Base-by-base conservation (phyloP, 1,140 invertebrate genomes). In the Linepithema humile region DNA sequence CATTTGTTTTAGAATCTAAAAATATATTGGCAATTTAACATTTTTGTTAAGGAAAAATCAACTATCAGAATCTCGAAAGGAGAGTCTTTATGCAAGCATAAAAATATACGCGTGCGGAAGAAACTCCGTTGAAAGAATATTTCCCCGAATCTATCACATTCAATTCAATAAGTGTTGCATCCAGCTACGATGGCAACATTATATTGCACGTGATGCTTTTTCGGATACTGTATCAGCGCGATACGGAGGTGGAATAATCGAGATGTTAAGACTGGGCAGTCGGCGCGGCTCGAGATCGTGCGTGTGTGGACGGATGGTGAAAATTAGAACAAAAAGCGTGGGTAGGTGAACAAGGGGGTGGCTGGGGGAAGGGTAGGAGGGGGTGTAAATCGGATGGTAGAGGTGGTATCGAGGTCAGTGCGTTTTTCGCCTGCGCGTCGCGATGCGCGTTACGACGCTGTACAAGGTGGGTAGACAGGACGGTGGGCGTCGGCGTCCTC, bases 371-470 rank as follows among this genome's bases (percentile, higher is more conserved):
- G 74, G 62, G 75, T 77, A 78, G 82, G 86, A 26, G 45, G 64
- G 80, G 60, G 77, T 40, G 74, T 69, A 86, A 75, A 77, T 86
- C 89, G 88, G 85, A 85, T 83, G 86, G 86, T 88, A 85, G 89
- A 70, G 80, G 83, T 89, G 74, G 91, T 94, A 93, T 94, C 91
- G 93, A 93, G 93, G 93, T 94, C 93, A 93, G 93, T 88, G 91
- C 91, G 92, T 94, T 94, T 94, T 94, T 94, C 93, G 92, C 92
- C 92, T 94, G 93, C 93, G 93, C 93, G 92, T 82, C 78, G 89
- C 82, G 84, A 88, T 91, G 90, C 93, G 93, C 94, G 92, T 90
- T 91, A 82, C 85, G 88, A 86, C 86, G 84, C 87, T 88, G 84
- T 85, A 89, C 78, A 91, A 90, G 89, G 90, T 87, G 91, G 88